phyloP scores from a whole-genome alignment of 2,113 vertebrate species.

The Spilogale gracilis region DNA sequence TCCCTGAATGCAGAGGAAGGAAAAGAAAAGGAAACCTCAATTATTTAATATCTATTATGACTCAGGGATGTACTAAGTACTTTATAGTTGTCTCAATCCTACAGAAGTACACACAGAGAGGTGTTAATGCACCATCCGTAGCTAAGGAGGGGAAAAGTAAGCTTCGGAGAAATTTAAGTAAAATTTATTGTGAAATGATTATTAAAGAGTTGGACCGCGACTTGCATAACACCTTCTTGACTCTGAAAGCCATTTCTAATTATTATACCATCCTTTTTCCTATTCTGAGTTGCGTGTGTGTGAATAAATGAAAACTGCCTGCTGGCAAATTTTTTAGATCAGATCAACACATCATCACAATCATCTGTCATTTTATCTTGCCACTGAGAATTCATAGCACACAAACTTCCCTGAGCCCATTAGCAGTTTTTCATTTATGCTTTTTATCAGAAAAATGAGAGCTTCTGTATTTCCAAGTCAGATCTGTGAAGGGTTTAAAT shows the following conservation, averaged over 20 bases:
- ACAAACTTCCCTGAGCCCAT: background rate
- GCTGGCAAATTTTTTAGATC: background rate
- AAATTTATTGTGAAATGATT: background rate
- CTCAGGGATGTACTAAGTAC: background rate
- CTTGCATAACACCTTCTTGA: background rate
- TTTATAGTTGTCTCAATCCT: background rate
- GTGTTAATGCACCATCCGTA: background rate
- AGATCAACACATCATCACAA: background rate
- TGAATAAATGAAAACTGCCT: background rate
- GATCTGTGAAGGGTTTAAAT: background rate
- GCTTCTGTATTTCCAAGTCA: background rate
- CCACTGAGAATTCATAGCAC: background rate
- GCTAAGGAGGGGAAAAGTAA: background rate
- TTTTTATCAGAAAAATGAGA: background rate
- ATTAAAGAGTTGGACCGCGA: background rate
- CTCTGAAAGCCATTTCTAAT: background rate
- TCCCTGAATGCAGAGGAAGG: background rate
- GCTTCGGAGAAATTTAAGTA: background rate
- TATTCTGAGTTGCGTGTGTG: background rate
- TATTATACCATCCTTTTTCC: background rate
- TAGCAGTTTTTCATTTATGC: background rate
- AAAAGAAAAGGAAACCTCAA: background rate
- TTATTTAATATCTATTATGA: background rate
- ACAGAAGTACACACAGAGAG: background rate
- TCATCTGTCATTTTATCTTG: constrained; percentile 19